A percentile compares a stretch with the other conserved stretches of the same genome.
These are phyloP conservation scores for Xanthorhoe spadicearia DNA, from an alignment of 2,888 invertebrate genomes.

Conservation along the genomic window DNA sequence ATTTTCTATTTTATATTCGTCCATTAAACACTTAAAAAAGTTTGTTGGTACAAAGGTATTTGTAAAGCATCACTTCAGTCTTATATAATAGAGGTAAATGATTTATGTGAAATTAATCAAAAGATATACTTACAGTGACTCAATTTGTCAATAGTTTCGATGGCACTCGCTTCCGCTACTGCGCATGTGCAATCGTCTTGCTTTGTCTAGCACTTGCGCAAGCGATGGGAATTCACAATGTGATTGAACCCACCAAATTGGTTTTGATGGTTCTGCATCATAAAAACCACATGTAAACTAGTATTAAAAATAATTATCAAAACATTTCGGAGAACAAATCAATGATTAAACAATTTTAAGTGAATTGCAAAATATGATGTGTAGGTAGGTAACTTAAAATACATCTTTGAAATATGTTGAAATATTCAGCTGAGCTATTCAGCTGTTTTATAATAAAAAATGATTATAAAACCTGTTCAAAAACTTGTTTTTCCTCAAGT, in stretches of 20 bases:
- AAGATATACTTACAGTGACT: background rate
- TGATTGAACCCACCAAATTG: background rate
- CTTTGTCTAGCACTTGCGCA: constrained; percentile 1
- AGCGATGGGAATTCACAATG: background rate
- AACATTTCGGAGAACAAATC: too few species aligned
- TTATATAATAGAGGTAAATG: too few species aligned
- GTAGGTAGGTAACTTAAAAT: too few species aligned
- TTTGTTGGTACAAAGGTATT: too few species aligned
- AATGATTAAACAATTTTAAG: too few species aligned
- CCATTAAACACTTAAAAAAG: too few species aligned
- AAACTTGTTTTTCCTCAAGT: background rate
- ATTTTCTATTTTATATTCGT: too few species aligned
- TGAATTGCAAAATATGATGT: too few species aligned
- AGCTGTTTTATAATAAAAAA: too few species aligned
- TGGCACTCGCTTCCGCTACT: background rate
- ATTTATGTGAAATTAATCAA: too few species aligned
- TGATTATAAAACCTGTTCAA: background rate
- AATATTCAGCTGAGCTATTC: background rate
- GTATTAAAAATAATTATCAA: background rate
- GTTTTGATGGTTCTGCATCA: background rate
- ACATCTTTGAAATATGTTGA: background rate
- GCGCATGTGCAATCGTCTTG: background rate
- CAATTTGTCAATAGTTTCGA: background rate
- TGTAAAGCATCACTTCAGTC: too few species aligned
- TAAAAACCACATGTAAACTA: background rate